Conservation (phyloP, 2,888 invertebrate genomes). For the Temnothorax ravouxi region DNA sequence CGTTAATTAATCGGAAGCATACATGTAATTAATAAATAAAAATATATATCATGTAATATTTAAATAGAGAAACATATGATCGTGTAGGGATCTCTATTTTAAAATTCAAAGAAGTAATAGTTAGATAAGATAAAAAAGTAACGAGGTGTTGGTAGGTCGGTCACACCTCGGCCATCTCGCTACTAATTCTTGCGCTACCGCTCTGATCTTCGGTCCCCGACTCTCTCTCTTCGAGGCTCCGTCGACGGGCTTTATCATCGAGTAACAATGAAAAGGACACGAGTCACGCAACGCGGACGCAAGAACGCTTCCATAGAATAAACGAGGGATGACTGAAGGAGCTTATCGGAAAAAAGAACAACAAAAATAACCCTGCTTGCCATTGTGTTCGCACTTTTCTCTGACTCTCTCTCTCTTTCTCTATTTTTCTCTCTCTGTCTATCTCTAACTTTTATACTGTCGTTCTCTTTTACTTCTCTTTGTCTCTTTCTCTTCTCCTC, state of each 20-base stretch:
- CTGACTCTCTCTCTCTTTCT: slow-evolving; percentile 63
- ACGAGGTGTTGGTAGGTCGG: slow-evolving; percentile 42
- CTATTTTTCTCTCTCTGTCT: slow-evolving; percentile 50
- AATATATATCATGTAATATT: not conserved
- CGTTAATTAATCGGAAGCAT: not conserved
- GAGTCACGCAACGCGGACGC: slow-evolving; percentile 77
- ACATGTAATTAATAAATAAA: not conserved
- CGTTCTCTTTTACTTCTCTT: slow-evolving; percentile 51
- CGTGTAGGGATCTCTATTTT: not conserved
- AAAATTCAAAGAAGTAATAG: not conserved
- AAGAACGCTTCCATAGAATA: slow-evolving; percentile 69
- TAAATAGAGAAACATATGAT: not conserved
- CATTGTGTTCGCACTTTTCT: slow-evolving; percentile 81
- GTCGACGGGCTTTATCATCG: slow-evolving; percentile 75
- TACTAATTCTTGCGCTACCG: slow-evolving; percentile 83
- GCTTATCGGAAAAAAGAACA: slow-evolving; percentile 79
- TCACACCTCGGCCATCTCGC: slow-evolving; percentile 53
- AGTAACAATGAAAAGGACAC: slow-evolving; percentile 71
- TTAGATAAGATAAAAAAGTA: not conserved
- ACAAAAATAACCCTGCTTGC: slow-evolving; percentile 83
- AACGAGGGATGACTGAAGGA: slow-evolving; percentile 79
- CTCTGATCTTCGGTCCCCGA: slow-evolving; percentile 85
- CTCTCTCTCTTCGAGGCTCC: slow-evolving; percentile 85
- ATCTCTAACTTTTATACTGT: slow-evolving; percentile 52
- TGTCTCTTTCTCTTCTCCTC: slow-evolving; percentile 56